phyloP scores from a whole-genome alignment of 2,888 invertebrate genomes.

The Pasiphila rectangulata region DNA sequence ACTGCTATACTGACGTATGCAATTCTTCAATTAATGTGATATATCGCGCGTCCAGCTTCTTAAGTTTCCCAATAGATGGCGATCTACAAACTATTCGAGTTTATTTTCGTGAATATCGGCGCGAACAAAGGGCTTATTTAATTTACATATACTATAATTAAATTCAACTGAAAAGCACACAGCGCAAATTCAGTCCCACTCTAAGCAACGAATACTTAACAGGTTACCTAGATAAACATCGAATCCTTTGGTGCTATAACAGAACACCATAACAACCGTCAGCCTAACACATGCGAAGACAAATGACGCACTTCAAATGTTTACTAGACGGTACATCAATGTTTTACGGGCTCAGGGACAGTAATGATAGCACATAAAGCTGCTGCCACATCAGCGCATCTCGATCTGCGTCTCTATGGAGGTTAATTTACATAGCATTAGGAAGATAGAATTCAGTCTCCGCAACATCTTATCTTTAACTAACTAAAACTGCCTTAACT shows the following conservation, averaged over 20 bases:
- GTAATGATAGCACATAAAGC: conserved; percentile 62
- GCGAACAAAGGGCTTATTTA: too few relatives aligned
- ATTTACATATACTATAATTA: too few relatives aligned
- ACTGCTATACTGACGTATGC: too few relatives aligned
- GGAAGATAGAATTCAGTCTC: conserved; percentile 65
- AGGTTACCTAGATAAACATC: background rate
- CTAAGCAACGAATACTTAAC: too few relatives aligned
- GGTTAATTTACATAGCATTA: conserved; percentile 79
- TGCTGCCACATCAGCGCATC: conserved; percentile 73
- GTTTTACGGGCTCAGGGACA: conserved; percentile 37
- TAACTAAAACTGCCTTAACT: too few relatives aligned
- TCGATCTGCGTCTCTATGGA: conserved; percentile 71
- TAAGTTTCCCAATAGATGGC: too few relatives aligned
- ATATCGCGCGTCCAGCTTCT: too few relatives aligned
- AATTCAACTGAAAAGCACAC: too few relatives aligned
- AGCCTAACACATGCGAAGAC: conserved; percentile 3
- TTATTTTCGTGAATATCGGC: too few relatives aligned
- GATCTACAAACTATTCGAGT: too few relatives aligned
- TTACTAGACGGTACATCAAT: conserved; percentile 28
- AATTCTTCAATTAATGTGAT: too few relatives aligned
- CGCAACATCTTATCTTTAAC: conserved; percentile 61
- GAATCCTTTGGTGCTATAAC: background rate
- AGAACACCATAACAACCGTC: background rate
- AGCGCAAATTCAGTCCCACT: too few relatives aligned
- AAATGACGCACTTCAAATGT: conserved; percentile 16